These are phyloP conservation scores for Argyresthia albistria DNA, from an alignment of 2,888 invertebrate genomes.

Conservation along the genomic window DNA sequence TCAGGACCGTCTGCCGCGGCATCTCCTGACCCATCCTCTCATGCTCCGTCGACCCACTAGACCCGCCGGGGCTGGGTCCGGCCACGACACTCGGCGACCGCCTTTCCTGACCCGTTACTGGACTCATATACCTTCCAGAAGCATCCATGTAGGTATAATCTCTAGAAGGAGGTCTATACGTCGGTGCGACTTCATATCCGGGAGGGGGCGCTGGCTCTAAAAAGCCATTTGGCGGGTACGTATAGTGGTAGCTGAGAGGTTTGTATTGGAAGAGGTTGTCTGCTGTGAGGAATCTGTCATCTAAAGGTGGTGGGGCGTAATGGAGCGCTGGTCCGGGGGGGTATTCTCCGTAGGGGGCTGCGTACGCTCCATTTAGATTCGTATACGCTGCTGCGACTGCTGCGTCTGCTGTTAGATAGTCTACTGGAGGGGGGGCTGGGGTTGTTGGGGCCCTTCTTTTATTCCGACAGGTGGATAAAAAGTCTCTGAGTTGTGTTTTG, in stretches of 20 bases:
- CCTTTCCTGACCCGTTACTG: slow-evolving; percentile 73
- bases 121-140: slow-evolving; percentile 72
- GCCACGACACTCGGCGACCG: slow-evolving; percentile 74
- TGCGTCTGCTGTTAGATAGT: slow-evolving; percentile 78
- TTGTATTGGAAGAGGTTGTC: slow-evolving; percentile 94
- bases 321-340: slow-evolving; percentile 79
- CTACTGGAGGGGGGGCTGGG: slow-evolving; percentile 77
- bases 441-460: slow-evolving; percentile 77
- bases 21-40: slow-evolving; percentile 64
- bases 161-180: slow-evolving; percentile 71
- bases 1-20: slow-evolving; percentile 90
- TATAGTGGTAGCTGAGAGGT: slow-evolving; percentile 86
- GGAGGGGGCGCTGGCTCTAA: slow-evolving; percentile 80
- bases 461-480: slow-evolving; percentile 91
- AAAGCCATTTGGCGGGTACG: slow-evolving; percentile 88
- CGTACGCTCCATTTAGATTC: slow-evolving; percentile 84
- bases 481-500: slow-evolving; percentile 94
- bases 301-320: slow-evolving; percentile 75
- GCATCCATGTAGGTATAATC: slow-evolving; percentile 73
- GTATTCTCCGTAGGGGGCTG: slow-evolving; percentile 83
- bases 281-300: slow-evolving; percentile 82
- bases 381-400: slow-evolving; percentile 86
- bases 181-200: slow-evolving; percentile 70
- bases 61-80: slow-evolving; percentile 59
- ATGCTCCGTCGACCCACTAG: slow-evolving; percentile 54